These are phyloP conservation scores for Melopsittacus undulatus DNA, from an alignment of 2,797 vertebrate genomes.

Conservation along the genomic window DNA sequence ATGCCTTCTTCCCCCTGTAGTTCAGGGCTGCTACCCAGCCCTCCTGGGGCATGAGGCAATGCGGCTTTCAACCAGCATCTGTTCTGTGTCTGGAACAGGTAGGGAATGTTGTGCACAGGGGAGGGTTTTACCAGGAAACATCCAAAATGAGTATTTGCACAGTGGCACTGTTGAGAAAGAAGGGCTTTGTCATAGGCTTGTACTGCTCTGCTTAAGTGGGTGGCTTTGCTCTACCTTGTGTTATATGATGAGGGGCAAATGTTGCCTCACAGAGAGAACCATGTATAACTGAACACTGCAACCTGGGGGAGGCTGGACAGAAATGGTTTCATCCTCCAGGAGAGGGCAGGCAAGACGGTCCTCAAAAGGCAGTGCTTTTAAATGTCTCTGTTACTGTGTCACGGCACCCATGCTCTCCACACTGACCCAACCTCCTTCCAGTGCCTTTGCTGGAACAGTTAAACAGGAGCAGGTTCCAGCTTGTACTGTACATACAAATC, in stretches of 20 bases:
- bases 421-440: neutral
- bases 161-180: neutral
- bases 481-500: slow-evolving; percentile 3
- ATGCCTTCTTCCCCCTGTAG: neutral
- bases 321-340: neutral
- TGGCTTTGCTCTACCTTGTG: neutral
- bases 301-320: neutral
- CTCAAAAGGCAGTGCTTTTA: neutral
- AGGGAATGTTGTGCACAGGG: neutral
- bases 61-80: neutral
- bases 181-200: neutral
- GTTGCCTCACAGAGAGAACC: accelerated
- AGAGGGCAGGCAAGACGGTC: neutral
- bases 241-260: accelerated
- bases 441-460: neutral
- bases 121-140: neutral
- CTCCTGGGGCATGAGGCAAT: neutral
- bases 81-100: neutral
- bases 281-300: accelerated
- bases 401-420: accelerated
- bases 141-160: neutral
- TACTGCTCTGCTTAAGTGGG: neutral
- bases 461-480: slow-evolving; percentile 3
- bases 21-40: neutral
- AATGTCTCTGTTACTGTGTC: neutral